These are phyloP conservation scores for Xylophagus ater DNA, from an alignment of 2,888 invertebrate genomes.

Conservation along the genomic window DNA sequence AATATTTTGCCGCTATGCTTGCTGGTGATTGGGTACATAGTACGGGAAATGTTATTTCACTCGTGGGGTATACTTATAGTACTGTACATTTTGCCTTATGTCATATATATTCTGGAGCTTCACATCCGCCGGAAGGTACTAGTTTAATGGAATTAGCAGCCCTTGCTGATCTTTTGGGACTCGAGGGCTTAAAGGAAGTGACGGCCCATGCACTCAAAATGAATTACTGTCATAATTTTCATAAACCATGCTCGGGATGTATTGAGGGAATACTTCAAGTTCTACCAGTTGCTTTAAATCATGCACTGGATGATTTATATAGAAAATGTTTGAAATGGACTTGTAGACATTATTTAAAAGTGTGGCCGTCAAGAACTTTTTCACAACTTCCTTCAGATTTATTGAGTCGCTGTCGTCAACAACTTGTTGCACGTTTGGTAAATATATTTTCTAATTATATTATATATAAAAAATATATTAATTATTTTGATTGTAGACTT, in stretches of 20 bases:
- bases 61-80: constrained; percentile 71
- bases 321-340: constrained; percentile 81
- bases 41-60: constrained; percentile 68
- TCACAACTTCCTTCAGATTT: constrained; percentile 73
- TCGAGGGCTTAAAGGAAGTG: constrained; percentile 87
- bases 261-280: constrained; percentile 79
- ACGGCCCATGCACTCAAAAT: constrained; percentile 77
- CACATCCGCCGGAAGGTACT: constrained; percentile 76
- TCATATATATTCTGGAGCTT: constrained; percentile 89
- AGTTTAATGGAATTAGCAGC: constrained; percentile 79
- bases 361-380: constrained; percentile 88
- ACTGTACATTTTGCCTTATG: constrained; percentile 84
- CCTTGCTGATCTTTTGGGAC: constrained; percentile 76
- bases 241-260: constrained; percentile 84
- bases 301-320: constrained; percentile 78
- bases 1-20: constrained; percentile 84
- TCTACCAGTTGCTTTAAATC: constrained; percentile 71
- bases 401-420: constrained; percentile 71
- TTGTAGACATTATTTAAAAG: constrained; percentile 70
- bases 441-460: constrained; percentile 19
- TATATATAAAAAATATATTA: not conserved
- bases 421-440: constrained; percentile 67
- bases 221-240: constrained; percentile 90
- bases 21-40: constrained; percentile 77
- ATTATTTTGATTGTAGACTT: constrained; percentile 42